Evolutionary conservation across 2,888 invertebrate genomes (phyloP).

Genomic region (Lithosia quadra): DNA sequence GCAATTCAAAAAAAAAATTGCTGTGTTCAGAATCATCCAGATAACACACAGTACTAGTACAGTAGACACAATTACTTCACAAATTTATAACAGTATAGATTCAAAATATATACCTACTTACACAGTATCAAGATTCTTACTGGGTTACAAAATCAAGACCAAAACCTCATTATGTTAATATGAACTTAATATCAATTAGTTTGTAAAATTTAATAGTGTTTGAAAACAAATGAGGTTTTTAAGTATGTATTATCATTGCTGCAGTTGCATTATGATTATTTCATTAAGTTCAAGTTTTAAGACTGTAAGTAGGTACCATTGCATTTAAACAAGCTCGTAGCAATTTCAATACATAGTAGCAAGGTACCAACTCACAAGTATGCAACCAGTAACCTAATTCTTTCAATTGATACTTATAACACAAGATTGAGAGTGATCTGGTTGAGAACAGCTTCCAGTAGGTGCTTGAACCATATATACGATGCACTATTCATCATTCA

Average conservation of each 20-base stretch:
- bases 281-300: neutral
- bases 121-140: neutral
- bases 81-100: no score
- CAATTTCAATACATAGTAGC: slow-evolving; percentile 17
- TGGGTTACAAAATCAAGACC: neutral
- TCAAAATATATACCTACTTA: no score
- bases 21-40: no score
- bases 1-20: no score
- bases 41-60: no score
- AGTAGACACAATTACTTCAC: no score
- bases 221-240: neutral
- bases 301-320: slow-evolving; percentile 5
- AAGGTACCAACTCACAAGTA: neutral
- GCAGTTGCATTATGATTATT: neutral
- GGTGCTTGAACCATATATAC: neutral
- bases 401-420: slow-evolving; percentile 25
- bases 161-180: neutral
- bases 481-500: neutral
- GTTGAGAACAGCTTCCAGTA: slow-evolving; percentile 14
- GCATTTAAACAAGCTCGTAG: slow-evolving; percentile 2
- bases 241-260: neutral
- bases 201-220: neutral
- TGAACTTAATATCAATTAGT: neutral
- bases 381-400: slow-evolving; percentile 22
- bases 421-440: slow-evolving; percentile 24